These are phyloP conservation scores for Aphelenchoides fujianensis DNA, from an alignment of 1,140 invertebrate genomes.

Conservation along the genomic window DNA sequence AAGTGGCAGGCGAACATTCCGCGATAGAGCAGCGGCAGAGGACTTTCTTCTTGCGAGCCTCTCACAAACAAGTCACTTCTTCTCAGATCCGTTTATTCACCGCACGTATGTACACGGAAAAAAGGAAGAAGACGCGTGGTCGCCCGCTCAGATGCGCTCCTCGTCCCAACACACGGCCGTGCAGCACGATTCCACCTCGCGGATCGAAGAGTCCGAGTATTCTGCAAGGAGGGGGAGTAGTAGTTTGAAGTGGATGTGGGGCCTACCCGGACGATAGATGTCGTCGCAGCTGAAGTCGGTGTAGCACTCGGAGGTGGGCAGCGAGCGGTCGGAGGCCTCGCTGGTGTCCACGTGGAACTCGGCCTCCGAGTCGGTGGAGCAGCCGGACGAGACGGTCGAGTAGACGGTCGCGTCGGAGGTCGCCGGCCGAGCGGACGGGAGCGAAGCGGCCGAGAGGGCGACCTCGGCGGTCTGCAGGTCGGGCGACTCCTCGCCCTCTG, in stretches of 20 bases:
- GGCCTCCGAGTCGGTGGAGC: background rate
- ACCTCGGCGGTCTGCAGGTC: background rate
- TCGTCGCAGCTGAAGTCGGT: conserved; percentile 2
- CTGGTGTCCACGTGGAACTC: background rate
- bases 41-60: background rate
- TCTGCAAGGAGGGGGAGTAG: background rate
- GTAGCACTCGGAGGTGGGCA: background rate
- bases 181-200: background rate
- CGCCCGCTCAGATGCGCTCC: background rate
- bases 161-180: background rate
- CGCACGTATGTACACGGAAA: background rate
- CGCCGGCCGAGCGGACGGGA: background rate
- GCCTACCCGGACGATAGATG: background rate
- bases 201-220: background rate
- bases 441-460: background rate
- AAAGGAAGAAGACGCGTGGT: background rate
- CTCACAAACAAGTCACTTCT: background rate
- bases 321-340: background rate
- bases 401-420: background rate
- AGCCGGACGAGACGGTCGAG: background rate
- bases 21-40: background rate
- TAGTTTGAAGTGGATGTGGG: background rate
- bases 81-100: background rate
- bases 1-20: background rate
- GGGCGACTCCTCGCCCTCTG: background rate